Percentiles rank a stretch among this genome's conserved stretches.
phyloP scores from a whole-genome alignment of 2,797 vertebrate species.

The Pseudochirops cupreus region DNA sequence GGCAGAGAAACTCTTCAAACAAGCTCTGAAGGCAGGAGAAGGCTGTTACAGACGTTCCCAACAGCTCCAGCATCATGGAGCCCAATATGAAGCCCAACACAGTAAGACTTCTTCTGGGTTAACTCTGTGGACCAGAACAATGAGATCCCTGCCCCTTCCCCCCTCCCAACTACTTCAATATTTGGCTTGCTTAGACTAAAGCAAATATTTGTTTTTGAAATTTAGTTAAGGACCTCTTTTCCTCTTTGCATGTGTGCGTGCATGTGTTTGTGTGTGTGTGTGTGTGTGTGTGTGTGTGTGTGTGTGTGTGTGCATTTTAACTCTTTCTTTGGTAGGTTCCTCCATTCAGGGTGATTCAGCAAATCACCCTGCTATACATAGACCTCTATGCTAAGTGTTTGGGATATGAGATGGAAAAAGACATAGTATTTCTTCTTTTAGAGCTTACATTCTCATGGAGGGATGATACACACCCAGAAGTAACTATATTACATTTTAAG shows the following conservation, averaged over 20 bases:
- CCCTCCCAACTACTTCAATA: conserved; percentile 26
- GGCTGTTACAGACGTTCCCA: conserved; percentile 96
- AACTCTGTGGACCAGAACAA: not conserved
- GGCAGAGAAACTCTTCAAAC: conserved; percentile 97
- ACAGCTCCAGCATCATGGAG: conserved; percentile 95
- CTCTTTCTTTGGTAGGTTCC: not conserved
- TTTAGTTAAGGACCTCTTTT: conserved; percentile 17
- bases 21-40: conserved; percentile 96
- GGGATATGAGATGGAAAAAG: not conserved
- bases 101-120: conserved; percentile 87
- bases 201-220: conserved; percentile 22
- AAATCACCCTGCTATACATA: not conserved
- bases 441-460: not conserved
- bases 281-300: not conserved
- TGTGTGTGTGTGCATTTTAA: not conserved
- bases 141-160: not conserved
- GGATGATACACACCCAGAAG: not conserved
- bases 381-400: not conserved
- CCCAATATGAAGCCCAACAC: conserved; percentile 97
- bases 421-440: not conserved
- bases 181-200: conserved; percentile 2
- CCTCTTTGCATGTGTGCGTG: too few species aligned
- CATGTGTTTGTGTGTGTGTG: not conserved
- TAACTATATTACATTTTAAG: not conserved
- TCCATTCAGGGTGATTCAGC: not conserved